phyloP scores from a whole-genome alignment of 2,888 invertebrate genomes.

The Steinernema scapterisci region DNA sequence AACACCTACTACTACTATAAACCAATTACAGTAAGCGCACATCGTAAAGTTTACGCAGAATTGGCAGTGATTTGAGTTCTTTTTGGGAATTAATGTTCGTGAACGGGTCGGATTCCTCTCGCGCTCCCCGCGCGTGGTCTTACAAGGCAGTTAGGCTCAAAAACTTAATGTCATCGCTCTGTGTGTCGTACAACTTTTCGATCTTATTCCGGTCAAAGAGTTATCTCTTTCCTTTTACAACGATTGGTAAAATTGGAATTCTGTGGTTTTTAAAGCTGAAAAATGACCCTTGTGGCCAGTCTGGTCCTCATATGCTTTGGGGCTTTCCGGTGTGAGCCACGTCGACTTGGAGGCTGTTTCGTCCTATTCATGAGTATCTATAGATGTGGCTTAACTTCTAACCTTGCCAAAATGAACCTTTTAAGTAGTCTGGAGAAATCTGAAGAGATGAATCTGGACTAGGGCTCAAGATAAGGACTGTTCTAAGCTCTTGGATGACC shows the following conservation, averaged over 20 bases:
- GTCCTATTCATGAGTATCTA: no score
- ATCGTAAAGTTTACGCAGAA: slow-evolving; percentile 24
- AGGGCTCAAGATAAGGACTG: no score
- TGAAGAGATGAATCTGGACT: no score
- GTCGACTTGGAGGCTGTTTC: no score
- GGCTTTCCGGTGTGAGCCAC: no score
- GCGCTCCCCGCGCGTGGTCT: not conserved
- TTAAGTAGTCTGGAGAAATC: no score
- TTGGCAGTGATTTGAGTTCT: not conserved
- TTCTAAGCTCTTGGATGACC: no score
- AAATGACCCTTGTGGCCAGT: no score
- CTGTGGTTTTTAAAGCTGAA: not conserved
- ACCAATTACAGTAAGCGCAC: not conserved
- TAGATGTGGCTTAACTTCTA: no score
- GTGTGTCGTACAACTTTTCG: slow-evolving; percentile 14
- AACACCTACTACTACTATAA: not conserved
- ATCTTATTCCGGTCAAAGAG: not conserved
- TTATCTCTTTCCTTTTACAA: not conserved
- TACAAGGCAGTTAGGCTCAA: slow-evolving; percentile 27
- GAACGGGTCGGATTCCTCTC: slow-evolving; percentile 17
- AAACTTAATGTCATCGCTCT: slow-evolving; percentile 14
- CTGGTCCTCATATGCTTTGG: no score
- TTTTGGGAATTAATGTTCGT: slow-evolving; percentile 19
- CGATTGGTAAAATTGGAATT: not conserved
- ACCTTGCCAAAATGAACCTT: no score